Evolutionary conservation across 2,888 invertebrate genomes (phyloP), one percentile per base, ranked within the genome.

Genomic region (Rhimphoctona megacephalus): DNA sequence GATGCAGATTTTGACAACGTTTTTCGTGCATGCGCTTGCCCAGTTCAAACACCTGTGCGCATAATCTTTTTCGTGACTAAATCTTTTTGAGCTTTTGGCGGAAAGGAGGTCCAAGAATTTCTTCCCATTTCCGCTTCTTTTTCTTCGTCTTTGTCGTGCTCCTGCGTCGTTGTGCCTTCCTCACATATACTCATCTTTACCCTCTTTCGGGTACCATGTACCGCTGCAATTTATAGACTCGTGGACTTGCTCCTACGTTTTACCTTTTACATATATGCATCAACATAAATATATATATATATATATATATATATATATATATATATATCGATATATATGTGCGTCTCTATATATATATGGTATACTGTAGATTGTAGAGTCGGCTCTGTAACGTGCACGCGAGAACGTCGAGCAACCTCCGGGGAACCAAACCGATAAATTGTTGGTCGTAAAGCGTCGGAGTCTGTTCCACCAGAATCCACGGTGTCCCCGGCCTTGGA

Each of bases 181-280:
- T 33, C 74, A 70, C 54, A 69, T 7, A 30, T 30, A 61, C 30
- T 30, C 67, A 84, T 85, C 74, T 87, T 83, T 30, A 74, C 66
- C 49, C 61, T 82, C 87, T 87, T 88, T 86, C 91, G 90, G 91
- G 39, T 79, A 54, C n/a, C 43, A 36, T 90, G 88, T 89, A 90
- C 89, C 87, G 89, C 88, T 89, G 90, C 90, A 90, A 92, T 91
- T 92, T 92, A 92, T 92, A 89, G 91, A 92, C 92, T 91, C 85
- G 84, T 61, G 54, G 67, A 76, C 67, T 54, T 46, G 67, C 57
- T 61, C 5, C 46, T 66, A 39, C 57, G 69, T 54, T 43, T 67
- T 66, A 46, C 49, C 54, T 39, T 52, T 52, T 67, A 25, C 19
- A 22, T 61, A 57, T 57, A 43, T 79, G 43, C 39, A 30, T 39